Evolutionary conservation across 2,113 vertebrate genomes (phyloP), one percentile per base, ranked within the genome.

Genomic region (Pyxicephalus adspersus): DNA sequence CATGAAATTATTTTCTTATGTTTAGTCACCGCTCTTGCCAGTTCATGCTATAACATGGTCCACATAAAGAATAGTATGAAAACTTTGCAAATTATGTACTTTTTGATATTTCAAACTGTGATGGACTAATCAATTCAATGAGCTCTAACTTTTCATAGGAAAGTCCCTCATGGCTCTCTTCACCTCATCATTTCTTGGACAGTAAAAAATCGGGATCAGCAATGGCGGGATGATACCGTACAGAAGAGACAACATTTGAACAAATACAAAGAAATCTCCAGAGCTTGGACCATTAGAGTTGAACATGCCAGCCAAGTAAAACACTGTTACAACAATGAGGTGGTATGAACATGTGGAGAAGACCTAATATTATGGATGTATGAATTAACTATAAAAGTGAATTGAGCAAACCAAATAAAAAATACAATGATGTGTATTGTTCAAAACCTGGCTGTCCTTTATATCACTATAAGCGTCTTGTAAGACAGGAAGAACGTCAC

Each of bases 171-270:
- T 22, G 3, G 78, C 45, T 29, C 28, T 34, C 18, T 84, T 88
- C 71, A 86, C 80, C 25, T 89, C 86, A 13, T 72, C 61, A 64
- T 87, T 87, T 60, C 82, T 16, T 26, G 87, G 60, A 57, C 85
- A 87, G 57, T 87, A 88, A 28, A 86, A 83, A 25, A 89, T 18
- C 6, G 85, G 82, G 9, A 87, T 90, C 23, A 90, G 83, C 45
- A 86, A 38, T 18, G 85, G 87, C 0, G 65, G 86, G 45, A 87
- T 64, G 61, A 83, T 1, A 0, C 81, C 66, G 55, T 83, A 85
- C 31, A 87, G 81, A 34, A 89, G 0, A 0, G 87, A 85, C 4
- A 82, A 45, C 0, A 51, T 29, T 85, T 84, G 86, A n/a, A 81
- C 70, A 23, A 67, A 25, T 0, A 20, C 7, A 25, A 29, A 74